A percentile compares a stretch with the other conserved stretches of the same genome.
Conservation (phyloP, 2,888 invertebrate genomes). For the Ceraclea dissimilis region DNA sequence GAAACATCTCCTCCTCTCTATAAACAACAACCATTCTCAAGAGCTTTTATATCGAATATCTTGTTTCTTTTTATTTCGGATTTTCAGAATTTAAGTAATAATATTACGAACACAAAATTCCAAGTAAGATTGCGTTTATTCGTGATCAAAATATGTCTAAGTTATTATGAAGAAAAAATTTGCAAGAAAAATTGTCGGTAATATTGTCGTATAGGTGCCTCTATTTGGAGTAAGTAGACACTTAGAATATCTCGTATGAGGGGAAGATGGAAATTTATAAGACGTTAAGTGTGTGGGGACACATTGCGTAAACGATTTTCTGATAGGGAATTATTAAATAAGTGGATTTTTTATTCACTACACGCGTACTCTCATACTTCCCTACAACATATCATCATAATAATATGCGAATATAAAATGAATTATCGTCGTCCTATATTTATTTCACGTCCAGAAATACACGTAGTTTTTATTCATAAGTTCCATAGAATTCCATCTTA, state of each 20-base stretch:
- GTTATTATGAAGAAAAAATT: not conserved
- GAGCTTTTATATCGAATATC: slow-evolving; percentile 9
- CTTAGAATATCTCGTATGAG: not conserved
- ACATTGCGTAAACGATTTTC: slow-evolving; percentile 1
- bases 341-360: slow-evolving; percentile 1
- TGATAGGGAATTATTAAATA: not conserved
- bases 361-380: not conserved
- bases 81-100: not conserved
- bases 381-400: too few species aligned
- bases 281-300: slow-evolving; percentile 1
- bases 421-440: too few species aligned
- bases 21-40: not conserved
- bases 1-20: slow-evolving; percentile 15
- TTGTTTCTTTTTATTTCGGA: slow-evolving; percentile 9
- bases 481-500: too few species aligned
- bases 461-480: too few species aligned
- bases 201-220: not conserved
- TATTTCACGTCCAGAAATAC: too few species aligned
- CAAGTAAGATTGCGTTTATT: not conserved
- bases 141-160: not conserved
- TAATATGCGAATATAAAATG: too few species aligned
- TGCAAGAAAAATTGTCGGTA: not conserved
- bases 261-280: slow-evolving; percentile 1
- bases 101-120: not conserved
- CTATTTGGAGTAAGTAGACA: not conserved